Conservation (phyloP, 1,140 invertebrate species). For the Anoplophora glabripennis region DNA sequence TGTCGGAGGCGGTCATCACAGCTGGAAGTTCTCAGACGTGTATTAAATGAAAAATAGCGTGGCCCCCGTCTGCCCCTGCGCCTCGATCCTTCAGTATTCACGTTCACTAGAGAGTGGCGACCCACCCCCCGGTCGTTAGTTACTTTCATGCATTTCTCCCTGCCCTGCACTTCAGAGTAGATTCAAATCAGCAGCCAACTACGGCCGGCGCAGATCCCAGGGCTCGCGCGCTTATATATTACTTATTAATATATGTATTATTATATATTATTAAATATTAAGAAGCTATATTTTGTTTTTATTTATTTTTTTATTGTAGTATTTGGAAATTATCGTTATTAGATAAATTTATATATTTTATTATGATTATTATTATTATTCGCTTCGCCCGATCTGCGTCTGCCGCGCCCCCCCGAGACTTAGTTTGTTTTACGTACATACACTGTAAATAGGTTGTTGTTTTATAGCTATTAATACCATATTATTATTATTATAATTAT, state of each 20-base stretch:
- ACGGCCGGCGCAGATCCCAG: constrained; percentile 23
- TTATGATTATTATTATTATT: constrained; percentile 43
- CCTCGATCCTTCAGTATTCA: constrained; percentile 40
- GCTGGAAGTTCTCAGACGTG: too few species aligned
- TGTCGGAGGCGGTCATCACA: too few species aligned
- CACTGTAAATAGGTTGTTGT: constrained; percentile 51
- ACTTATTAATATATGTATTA: constrained; percentile 41
- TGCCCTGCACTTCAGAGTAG: constrained; percentile 23
- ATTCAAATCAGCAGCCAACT: constrained; percentile 4
- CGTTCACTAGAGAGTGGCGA: constrained; percentile 1
- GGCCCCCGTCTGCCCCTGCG: constrained; percentile 21
- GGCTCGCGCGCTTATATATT: constrained; percentile 34
- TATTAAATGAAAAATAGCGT: not conserved
- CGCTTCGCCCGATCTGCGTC: constrained; percentile 26
- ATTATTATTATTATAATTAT: constrained; percentile 47
- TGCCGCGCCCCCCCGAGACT: constrained; percentile 30
- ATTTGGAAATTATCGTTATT: constrained; percentile 45
- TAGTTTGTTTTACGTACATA: constrained; percentile 46
- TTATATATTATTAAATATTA: constrained; percentile 40
- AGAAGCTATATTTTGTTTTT: constrained; percentile 46
- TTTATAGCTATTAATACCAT: constrained; percentile 50
- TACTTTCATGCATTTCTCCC: constrained; percentile 32
- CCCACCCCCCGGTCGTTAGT: constrained; percentile 7
- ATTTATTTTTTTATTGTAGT: constrained; percentile 46
- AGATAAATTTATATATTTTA: constrained; percentile 48